Conservation (phyloP, 2,888 invertebrate species). For the Crocallis elinguaria region DNA sequence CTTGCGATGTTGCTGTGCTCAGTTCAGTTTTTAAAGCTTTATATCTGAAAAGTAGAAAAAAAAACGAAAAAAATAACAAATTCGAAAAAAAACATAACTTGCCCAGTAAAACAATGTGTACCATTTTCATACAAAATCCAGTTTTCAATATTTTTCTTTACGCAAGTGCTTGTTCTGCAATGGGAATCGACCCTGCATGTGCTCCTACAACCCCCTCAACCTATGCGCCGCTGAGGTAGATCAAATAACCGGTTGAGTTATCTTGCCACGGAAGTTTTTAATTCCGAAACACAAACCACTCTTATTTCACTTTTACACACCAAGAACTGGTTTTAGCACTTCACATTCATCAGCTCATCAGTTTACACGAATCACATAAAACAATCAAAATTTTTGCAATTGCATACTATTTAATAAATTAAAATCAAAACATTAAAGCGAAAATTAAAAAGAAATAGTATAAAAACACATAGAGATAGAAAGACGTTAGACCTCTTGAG, state of each 20-base stretch:
- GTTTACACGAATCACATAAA: neutral
- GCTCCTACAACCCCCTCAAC: too few species aligned
- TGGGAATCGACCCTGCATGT: too few species aligned
- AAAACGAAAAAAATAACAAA: neutral
- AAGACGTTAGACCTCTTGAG: slow-evolving; percentile 18
- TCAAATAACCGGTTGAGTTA: too few species aligned
- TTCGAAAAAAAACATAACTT: too few species aligned
- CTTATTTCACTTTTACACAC: neutral
- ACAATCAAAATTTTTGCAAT: too few species aligned
- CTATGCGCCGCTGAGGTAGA: too few species aligned
- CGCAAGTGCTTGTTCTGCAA: too few species aligned
- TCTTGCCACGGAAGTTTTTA: neutral
- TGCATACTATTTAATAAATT: too few species aligned
- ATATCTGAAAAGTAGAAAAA: slow-evolving; percentile 76
- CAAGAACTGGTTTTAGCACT: slow-evolving; percentile 7
- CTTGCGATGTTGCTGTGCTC: slow-evolving; percentile 93
- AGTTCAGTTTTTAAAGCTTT: slow-evolving; percentile 93
- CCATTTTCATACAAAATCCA: too few species aligned
- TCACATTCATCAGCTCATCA: neutral
- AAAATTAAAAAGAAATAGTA: neutral
- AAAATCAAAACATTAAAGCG: neutral
- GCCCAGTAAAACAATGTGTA: too few species aligned
- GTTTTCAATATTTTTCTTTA: too few species aligned
- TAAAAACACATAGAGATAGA: neutral
- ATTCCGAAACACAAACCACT: neutral